Evolutionary conservation across 2,888 invertebrate genomes (phyloP), one percentile per base, ranked within the genome.

Genomic region (Agriopis aurantiaria): DNA sequence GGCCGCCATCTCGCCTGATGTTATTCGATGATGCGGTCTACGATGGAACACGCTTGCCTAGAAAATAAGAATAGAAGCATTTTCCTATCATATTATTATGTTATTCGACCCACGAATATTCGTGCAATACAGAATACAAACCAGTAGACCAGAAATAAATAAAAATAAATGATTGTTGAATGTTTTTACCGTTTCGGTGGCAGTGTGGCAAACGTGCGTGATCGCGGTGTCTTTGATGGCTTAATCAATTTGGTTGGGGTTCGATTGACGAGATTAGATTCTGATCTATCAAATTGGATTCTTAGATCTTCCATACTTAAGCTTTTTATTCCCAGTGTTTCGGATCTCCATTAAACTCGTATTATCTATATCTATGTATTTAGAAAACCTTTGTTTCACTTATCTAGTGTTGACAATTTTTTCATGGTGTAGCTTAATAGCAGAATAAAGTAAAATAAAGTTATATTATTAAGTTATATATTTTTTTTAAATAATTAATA

Each of bases 181-280:
- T 61, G 58, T 65, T 56, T 68, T 64, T 67, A 74, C 80, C 80
- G 79, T 75, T 81, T 72, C 63, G 52, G 56, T 72, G 68, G 71
- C 75, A 66, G 66, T 70, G 77, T 67, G 71, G 76, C 53, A 75
- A 67, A 76, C 79, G 82, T 80, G 82, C 82, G 81, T 81, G 80
- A 76, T 70, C 74, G 74, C 76, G 78, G 78, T 65, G 72, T 58
- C 53, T 74, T 77, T 84, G 84, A 85, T 83, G 79, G 73, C 80
- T 82, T 76, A 78, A 83, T 84, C 80, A 76, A 79, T 69, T 48
- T 17, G 46, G 41, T 72, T 73, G 7, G 82, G 67, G 76, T 68
- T 78, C 79, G 59, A 46, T 75, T 40, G 48, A 17, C 48, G 23
- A 60, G 12, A 58, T 17, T 57, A 14, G 43, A 57, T 57, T 45